Evolutionary conservation across 2,797 vertebrate species (phyloP), one percentile per base, ranked within the genome.

Genomic region (Pachyuromys duprasi): DNA sequence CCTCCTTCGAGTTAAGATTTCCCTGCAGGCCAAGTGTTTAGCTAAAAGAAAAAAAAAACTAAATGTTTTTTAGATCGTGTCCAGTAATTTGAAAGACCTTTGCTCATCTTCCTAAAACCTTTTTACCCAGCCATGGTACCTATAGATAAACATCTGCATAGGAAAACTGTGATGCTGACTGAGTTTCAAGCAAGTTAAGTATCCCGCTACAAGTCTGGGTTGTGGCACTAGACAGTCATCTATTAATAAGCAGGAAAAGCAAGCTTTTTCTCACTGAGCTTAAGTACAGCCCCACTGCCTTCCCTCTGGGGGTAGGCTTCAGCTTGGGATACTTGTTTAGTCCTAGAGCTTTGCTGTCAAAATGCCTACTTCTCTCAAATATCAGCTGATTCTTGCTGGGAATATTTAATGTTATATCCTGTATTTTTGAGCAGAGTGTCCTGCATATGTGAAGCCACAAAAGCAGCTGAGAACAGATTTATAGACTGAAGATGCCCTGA

Each of bases 241-340:
- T 98, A 14, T 97, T 97, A 94, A 96, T 90, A 87, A 96, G 39
- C 39, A 93, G 42, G 80, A 70, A 67, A 97, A 97, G 97, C 53
- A 93, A 81, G 55, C 57, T 90, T 95, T 96, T 93, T 94, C 92
- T 57, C 84, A 26, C 8, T 96, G 87, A 94, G 84, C 89, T 97
- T 89, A 76, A 91, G 39, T 62, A 65, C 2, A 95, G 83, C 63
- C 22, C 93, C 95, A 74, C 82, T 92, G 17, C 91, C 53, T 96
- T 95, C 74, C n/a, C 6, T 96, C 86, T 62, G 53, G 14, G 67
- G 63, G 31, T 24, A 0, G 91, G 95, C 96, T 97, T 94, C 31
- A 76, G 65, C 28, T 8, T 92, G 86, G 55, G 65, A 97, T 96
- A 75, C 95, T 95, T 28, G 65, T 95, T 93, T 72, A 67, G 70